Evolutionary conservation across 2,797 vertebrate genomes (phyloP), one percentile per base, ranked within the genome.

Genomic region (Tolypeutes matacus): DNA sequence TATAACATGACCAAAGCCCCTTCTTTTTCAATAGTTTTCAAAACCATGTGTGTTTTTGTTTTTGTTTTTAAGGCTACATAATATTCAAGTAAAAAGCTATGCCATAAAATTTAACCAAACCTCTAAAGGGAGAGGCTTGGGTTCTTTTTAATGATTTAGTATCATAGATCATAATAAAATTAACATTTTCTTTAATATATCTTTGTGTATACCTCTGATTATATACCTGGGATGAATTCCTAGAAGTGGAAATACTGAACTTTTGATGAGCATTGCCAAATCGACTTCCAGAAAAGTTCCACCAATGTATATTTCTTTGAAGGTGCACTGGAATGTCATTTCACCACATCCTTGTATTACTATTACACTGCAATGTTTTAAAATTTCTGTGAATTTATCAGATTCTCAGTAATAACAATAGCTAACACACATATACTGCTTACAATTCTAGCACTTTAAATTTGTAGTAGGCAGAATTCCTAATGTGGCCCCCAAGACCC

Each of bases 121-220:
- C 15, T 82, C 67, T 80, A 72, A 87, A 94, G 11, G 29, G 21
- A 77, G 5, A 65, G 39, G 60, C 14, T 84, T 73, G 29, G 17
- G 39, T 94, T 69, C 27, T 83, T 86, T 72, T 51, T 25, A 85
- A 65, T 5, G 53, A 46, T 64, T 60, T 95, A 42, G 49, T 82
- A 51, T 56, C 94, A 70, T 58, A 80, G 84, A 86, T 89, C 58
- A 84, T 23, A 56, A 7, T 18, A 80, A 23, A 94, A 89, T 85
- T 89, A 93, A 29, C 20, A 46, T 80, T 73, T 91, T 64, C 5
- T 69, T 77, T 87, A 27, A 60, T 58, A 9, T 77, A 36, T 62
- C 29, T 70, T 89, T 64, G 85, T 87, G 25, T 39, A 25, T 62
- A 92, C 13, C 39, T 84, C 49, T 77, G n/a, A 60, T 76, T 85